A percentile compares a stretch with the other conserved stretches of the same genome.
These are phyloP conservation scores for Aphidoletes aphidimyza DNA, from an alignment of 2,888 invertebrate species.

Conservation along the genomic window DNA sequence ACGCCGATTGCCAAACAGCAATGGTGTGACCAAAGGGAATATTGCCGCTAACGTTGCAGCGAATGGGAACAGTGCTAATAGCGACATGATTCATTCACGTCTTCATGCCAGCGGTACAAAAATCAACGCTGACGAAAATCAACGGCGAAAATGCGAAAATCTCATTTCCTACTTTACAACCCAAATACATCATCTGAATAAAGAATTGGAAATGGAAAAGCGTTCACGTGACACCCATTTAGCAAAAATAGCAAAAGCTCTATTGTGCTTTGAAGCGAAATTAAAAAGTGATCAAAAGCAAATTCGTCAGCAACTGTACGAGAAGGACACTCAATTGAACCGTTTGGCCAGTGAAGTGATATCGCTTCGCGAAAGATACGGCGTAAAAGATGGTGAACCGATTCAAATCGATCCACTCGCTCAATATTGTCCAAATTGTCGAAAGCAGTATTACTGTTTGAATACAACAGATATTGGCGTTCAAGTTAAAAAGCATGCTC, in stretches of 20 bases:
- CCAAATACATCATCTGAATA: slow-evolving; percentile 64
- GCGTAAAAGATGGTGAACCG: slow-evolving; percentile 59
- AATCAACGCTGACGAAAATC: slow-evolving; percentile 58
- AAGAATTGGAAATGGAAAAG: slow-evolving; percentile 65
- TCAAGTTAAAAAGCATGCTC: slow-evolving; percentile 60
- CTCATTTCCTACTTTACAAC: slow-evolving; percentile 62
- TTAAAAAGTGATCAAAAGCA: slow-evolving; percentile 65
- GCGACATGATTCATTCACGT: background rate
- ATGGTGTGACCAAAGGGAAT: background rate
- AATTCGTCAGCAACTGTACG: slow-evolving; percentile 64
- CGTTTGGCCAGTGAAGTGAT: slow-evolving; percentile 62
- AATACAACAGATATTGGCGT: slow-evolving; percentile 63
- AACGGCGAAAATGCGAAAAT: slow-evolving; percentile 60
- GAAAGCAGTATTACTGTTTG: slow-evolving; percentile 65
- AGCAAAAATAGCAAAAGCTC: slow-evolving; percentile 65
- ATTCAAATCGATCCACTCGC: slow-evolving; percentile 58
- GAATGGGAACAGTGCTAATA: background rate
- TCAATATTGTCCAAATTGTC: slow-evolving; percentile 65
- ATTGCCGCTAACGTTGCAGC: too few relatives aligned
- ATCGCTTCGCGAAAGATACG: slow-evolving; percentile 62
- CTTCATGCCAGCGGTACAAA: background rate
- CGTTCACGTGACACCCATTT: slow-evolving; percentile 64
- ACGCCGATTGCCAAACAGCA: background rate
- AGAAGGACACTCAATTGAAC: slow-evolving; percentile 61
- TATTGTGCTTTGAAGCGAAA: slow-evolving; percentile 65